phyloP scores from a whole-genome alignment of 2,888 invertebrate genomes.

The Seira musarum region DNA sequence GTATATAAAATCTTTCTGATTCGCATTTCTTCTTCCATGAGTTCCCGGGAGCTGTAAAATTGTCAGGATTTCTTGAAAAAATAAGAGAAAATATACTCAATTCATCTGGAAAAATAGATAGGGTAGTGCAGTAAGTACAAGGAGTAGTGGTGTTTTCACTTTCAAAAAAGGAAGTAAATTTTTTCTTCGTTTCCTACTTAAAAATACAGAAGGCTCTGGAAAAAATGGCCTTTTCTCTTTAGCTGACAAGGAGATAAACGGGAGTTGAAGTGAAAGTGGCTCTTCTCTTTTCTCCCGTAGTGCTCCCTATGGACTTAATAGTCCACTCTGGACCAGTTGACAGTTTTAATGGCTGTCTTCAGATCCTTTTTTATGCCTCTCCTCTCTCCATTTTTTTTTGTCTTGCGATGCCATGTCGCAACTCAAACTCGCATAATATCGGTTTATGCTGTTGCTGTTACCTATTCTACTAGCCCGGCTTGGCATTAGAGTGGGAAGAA shows the following conservation, averaged over 20 bases:
- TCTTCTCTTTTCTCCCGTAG: slow-evolving; percentile 29
- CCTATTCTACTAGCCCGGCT: too few relatives aligned
- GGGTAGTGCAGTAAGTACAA: neutral
- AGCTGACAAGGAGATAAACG: slow-evolving; percentile 55
- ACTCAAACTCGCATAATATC: neutral
- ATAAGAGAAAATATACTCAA: neutral
- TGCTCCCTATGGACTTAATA: slow-evolving; percentile 51
- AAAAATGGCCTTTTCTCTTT: slow-evolving; percentile 52
- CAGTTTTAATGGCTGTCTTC: slow-evolving; percentile 54
- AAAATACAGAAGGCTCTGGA: slow-evolving; percentile 12
- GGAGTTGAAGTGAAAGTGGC: slow-evolving; percentile 56
- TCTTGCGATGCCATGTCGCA: neutral
- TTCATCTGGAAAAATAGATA: slow-evolving; percentile 10
- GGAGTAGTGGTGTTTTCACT: too few relatives aligned
- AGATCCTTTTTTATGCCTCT: slow-evolving; percentile 22
- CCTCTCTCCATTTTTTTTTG: slow-evolving; percentile 1
- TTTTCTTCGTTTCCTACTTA: neutral
- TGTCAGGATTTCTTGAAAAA: neutral
- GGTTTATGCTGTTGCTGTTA: neutral
- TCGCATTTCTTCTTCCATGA: neutral
- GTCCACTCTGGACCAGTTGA: slow-evolving; percentile 47
- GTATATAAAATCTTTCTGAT: neutral
- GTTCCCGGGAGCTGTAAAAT: neutral
- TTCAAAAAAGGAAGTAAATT: slow-evolving; percentile 11
- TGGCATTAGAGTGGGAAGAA: neutral